Base-by-base conservation (phyloP, 2,797 vertebrate genomes). In the Myoxocephalus aenaeus region DNA sequence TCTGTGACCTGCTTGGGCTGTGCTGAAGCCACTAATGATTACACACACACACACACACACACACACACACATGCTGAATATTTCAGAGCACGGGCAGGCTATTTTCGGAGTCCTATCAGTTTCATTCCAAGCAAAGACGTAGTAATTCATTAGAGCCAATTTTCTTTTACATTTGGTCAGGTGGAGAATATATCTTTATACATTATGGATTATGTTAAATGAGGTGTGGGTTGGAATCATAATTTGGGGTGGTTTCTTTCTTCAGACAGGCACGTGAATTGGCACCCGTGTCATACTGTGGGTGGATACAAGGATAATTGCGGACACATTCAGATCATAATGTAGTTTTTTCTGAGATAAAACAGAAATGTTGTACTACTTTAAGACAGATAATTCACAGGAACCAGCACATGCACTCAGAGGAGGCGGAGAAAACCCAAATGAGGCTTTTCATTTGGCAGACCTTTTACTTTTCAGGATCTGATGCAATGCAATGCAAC, bases 51-150 rank as follows among this genome's bases (percentile, higher is more conserved):
- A 58, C 50, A 61, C 73, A 53, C 73, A 38, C 72, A 40, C 82
- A 62, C 58, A 57, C 76, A 61, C 71, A 66, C 76, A 74, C 86
- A 87, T 42, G 62, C 77, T 94, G 81, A 93, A 93, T 93, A 94
- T 94, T 95, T 94, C 80, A 94, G 84, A 87, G 91, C 81, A 32
- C 58, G 59, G 77, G 63, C 73, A 20, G 57, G 87, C 92, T 94
- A 94, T 95, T 94, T 94, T 92, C 74, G 82, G 90, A 78, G 84
- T 71, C 86, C 73, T 91, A 90, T 95, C 92, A 56, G 86, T 92
- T 93, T 93, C 88, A 79, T 83, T 90, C 83, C 77, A 83, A 87
- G 84, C 67, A 78, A 86, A 84, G 85, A 86, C 46, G 63, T 83
- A 82, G 89, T 87, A 86, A 86, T 63, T 89, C 83, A 90, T 84